Evolutionary conservation across 2,888 invertebrate species (phyloP), one percentile per base, ranked within the genome.

Genomic region (Drosophila differens): DNA sequence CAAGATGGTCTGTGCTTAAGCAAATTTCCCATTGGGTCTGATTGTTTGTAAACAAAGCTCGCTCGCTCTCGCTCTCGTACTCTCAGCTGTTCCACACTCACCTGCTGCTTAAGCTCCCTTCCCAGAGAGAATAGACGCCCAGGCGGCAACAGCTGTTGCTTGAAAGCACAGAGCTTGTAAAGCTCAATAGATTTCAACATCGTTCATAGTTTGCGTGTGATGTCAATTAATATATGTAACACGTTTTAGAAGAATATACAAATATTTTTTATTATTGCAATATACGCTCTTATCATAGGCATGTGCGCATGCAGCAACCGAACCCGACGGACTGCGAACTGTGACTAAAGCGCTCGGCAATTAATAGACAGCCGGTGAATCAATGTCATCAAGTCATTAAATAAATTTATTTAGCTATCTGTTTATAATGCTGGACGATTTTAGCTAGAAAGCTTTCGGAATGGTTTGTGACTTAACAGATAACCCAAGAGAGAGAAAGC

Each of bases 21-120:
- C 30, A 60, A 63, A 65, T 35, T 65, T 44, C 7, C 55, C 35
- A 83, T 16, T 30, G 84, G 71, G 73, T 69, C 32, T 22, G 28
- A 62, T 69, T 87, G 89, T 81, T 90, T 86, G 70, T 85, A 81
- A 82, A 78, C 80, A 89, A 68, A 71, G 60, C 55, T 54, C 35
- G 7, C 49, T 25, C 0, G 6, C 37, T 30, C 33, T 25, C 32
- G 12, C 51, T 41, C 53, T 47, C 28, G 4, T 32, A 4, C 67
- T 6, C 66, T 52, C 66, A 70, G 60, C 65, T 76, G 53, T 63
- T 9, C 0, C 7, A 9, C 39, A 79, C 86, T 88, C 68, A 88
- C 90, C 85, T 90, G 90, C 85, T 84, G 84, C 67, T 33, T 33
- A 4, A 63, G 55, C 52, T 32, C 30, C n/a, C 30, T 66, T 51